phyloP scores from a whole-genome alignment of 2,113 vertebrate species.

The Zosterops borbonicus region DNA sequence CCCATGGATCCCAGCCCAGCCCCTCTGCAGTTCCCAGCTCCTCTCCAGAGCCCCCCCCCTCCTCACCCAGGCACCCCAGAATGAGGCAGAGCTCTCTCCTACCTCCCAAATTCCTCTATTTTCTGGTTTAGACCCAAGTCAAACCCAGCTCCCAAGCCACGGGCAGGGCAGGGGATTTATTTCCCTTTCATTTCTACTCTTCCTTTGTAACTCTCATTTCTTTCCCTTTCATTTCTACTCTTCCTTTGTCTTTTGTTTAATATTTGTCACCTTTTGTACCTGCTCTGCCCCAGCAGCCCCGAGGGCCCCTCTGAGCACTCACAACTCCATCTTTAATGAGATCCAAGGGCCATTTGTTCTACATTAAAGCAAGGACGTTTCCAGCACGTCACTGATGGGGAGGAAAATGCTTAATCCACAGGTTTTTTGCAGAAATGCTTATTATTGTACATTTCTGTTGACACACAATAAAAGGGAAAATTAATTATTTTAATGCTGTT shows the following conservation, averaged over 20 bases:
- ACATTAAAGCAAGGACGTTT: conserved; percentile 10
- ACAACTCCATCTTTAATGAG: neutral
- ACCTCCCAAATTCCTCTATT: no score
- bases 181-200: neutral
- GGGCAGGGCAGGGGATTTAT: no score
- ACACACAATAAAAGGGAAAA: conserved; percentile 31
- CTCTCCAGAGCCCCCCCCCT: no score
- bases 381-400: neutral
- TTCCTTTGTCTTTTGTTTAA: neutral
- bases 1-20: no score
- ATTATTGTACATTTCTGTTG: conserved; percentile 40
- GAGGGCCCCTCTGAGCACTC: neutral
- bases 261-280: neutral
- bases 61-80: no score
- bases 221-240: neutral
- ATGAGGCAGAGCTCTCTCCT: no score
- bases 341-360: conserved; percentile 29
- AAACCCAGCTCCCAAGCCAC: no score
- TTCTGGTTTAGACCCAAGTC: no score
- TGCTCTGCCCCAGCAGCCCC: neutral
- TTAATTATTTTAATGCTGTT: conserved; percentile 62
- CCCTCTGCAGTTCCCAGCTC: no score
- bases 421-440: conserved; percentile 45
- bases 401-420: conserved; percentile 34
- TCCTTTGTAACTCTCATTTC: neutral